Evolutionary conservation across 2,797 vertebrate species (phyloP), one percentile per base, ranked within the genome.

Genomic region (Squalus acanthias): DNA sequence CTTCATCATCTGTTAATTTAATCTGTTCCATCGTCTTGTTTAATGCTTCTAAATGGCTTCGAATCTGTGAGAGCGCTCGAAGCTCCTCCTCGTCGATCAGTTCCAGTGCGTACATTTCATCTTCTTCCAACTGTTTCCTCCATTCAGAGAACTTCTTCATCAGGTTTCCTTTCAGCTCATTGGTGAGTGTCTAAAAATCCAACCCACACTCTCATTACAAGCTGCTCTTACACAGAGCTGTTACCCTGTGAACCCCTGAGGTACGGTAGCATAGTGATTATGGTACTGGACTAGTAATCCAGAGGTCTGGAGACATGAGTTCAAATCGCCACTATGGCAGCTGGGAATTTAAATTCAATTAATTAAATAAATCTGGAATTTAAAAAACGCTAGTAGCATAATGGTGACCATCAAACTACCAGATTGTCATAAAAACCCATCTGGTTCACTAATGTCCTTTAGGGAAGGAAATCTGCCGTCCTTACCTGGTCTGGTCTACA

Each of bases 41-140:
- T 26, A 92, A 53, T 92, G 89, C 17, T n/a, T 65, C n/a, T 2
- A 60, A 65, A 17, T 8, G 0, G 60, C 60, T 92, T 60, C 15
- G 39, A 33, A 92, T 92, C 7, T 67, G 33, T 33, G 60, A 65
- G 33, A 92, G 60, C 33, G 39, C 60, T 5, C 89, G 60, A 15
- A 2, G 1, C 89, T 65, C 60, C 60, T 92, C 60, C 4, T 92
- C 89, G 39, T 92, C 63, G 7, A 92, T 67, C 89, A 67, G 60
- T 63, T 67, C 0, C 33, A 92, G 33, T 17, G 60, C 5, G 5
- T n/a, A 67, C 5, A 39, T 67, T 9, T 92, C 89, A 92, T 65
- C 89, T n/a, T 92, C 60, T 92, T 92, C 60, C 60, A 92, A 65
- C 33, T 39, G 60, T 20, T 92, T 92, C 7, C 89, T 92, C 89